Evolutionary conservation across 1,140 invertebrate genomes (phyloP).

Genomic region (Neoseiulus cucumeris): DNA sequence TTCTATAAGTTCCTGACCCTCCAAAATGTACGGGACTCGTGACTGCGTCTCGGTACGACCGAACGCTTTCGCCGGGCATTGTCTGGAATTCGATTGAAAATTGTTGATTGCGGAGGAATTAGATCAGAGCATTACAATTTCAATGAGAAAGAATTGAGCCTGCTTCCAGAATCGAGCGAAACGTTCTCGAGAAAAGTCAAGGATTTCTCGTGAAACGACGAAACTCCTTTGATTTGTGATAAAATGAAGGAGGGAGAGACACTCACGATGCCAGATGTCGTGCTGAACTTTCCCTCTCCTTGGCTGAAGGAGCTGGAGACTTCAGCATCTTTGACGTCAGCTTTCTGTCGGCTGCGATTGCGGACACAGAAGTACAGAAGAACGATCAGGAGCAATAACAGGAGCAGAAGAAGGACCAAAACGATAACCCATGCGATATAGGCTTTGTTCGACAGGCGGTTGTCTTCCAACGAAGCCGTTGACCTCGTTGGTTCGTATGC

Average conservation of each 20-base stretch:
- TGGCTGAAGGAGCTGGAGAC: conserved; percentile 8
- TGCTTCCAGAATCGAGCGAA: too few species aligned
- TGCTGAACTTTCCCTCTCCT: conserved; percentile 8
- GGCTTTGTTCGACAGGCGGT: neutral
- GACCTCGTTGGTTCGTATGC: neutral
- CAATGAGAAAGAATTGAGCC: too few species aligned
- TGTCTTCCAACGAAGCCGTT: neutral
- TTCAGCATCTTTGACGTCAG: conserved; percentile 6
- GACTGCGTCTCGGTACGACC: neutral
- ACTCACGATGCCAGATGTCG: neutral
- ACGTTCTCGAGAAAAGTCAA: too few species aligned
- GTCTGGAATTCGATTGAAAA: neutral
- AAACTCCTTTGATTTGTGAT: too few species aligned
- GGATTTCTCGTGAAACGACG: too few species aligned
- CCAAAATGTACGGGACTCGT: conserved; percentile 2
- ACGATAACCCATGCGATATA: neutral
- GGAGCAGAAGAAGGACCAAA: neutral
- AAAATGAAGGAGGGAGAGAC: neutral
- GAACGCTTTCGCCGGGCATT: conserved; percentile 1
- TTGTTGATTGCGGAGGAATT: too few species aligned
- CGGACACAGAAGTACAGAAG: neutral
- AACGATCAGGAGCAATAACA: neutral
- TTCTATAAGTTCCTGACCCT: neutral
- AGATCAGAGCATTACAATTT: too few species aligned
- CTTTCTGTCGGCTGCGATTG: neutral